Base-by-base conservation (phyloP, 2,113 vertebrate species). In the Hemibagrus wyckioides region DNA sequence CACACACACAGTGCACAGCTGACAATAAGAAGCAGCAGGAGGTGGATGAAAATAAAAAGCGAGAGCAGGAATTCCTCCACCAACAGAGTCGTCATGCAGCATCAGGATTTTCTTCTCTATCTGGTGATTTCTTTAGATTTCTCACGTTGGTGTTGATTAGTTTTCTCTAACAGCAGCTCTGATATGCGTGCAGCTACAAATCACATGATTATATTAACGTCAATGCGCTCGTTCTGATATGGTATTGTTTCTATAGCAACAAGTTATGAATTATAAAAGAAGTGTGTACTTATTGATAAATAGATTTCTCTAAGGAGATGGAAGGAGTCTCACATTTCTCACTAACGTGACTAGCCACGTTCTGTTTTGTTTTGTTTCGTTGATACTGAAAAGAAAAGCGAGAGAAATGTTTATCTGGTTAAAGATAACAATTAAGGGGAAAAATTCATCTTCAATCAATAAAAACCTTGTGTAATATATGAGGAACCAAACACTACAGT, bases 11-110 rank as follows among this genome's bases (percentile, higher is more conserved):
- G n/a, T n/a, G n/a, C 71, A 44, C 71, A 91, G 82, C 88, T 93
- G 91, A 91, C 92, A 92, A 83, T 21, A 48, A 52, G 65, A 67
- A 89, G 80, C 89, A 89, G 93, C 81, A 83, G 41, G 79, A 84
- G 76, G 56, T 50, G 41, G 48, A 81, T 39, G 79, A 44, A 81
- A 87, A 54, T 52, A 52, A 41, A 82, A 48, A n/a, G 56, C 75
- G 6, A 54, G 52, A 61, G 85, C 77, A 39, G 56, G 65, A 87
- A 83, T 71, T 87, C 28, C 57, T 71, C 81, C 71, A 80, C 69
- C 59, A 30, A 36, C 83, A 54, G 73, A 61, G 17, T 67, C 57
- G 57, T 61, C 19, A 57, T 19, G 76, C 76, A 33, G 6, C 25
- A 36, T 21, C 67, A 21, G 2, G 36, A 39, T 39, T 71, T 39